phyloP scores from a whole-genome alignment of 1,140 invertebrate genomes.

The Yoshiicerus persimilis region DNA sequence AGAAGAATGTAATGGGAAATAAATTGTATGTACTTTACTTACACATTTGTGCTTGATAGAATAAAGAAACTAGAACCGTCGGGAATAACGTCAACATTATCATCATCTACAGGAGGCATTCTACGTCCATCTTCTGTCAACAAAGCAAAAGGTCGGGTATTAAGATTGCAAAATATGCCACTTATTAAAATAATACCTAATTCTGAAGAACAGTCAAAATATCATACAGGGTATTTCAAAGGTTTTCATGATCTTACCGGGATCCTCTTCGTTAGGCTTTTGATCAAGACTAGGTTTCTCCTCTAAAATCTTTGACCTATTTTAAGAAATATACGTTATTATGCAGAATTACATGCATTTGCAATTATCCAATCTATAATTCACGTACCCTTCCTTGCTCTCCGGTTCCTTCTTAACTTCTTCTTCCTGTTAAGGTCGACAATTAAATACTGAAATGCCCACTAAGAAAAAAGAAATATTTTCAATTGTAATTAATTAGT shows the following conservation, averaged over 20 bases:
- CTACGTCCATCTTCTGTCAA: conserved; percentile 45
- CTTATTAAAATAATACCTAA: no score
- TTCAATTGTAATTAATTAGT: no score
- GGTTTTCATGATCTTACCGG: not conserved
- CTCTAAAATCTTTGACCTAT: not conserved
- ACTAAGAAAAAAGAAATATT: not conserved
- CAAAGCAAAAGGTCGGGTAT: no score
- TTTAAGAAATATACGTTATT: not conserved
- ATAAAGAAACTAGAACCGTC: conserved; percentile 93
- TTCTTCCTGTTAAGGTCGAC: conserved; percentile 38
- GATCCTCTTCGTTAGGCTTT: not conserved
- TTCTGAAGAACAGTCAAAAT: no score
- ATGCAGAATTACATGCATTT: not conserved
- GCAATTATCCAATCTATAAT: not conserved
- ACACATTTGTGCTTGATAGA: conserved; percentile 92
- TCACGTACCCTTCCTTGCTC: conserved; percentile 22
- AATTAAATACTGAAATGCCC: not conserved
- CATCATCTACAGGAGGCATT: conserved; percentile 54
- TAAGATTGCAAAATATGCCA: no score
- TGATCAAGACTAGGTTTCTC: not conserved
- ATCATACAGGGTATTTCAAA: no score
- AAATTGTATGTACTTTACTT: conserved; percentile 18
- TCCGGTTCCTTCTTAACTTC: not conserved
- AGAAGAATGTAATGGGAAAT: not conserved
- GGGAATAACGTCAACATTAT: conserved; percentile 74